A percentile compares a stretch with the other conserved stretches of the same genome.
phyloP scores from a whole-genome alignment of 2,797 vertebrate genomes.

The Falco peregrinus region DNA sequence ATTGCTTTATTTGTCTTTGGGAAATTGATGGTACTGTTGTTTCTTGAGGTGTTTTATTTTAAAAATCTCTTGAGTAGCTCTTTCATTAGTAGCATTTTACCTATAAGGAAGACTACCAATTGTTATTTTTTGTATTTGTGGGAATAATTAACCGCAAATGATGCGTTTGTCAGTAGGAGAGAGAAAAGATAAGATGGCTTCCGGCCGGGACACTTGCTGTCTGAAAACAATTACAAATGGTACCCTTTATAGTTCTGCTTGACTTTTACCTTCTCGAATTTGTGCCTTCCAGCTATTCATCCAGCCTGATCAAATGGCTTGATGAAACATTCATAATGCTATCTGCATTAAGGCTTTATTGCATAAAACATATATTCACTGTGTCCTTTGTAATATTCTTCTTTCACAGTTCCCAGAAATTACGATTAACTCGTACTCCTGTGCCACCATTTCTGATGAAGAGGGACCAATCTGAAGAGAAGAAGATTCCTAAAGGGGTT shows the following conservation, averaged over 20 bases:
- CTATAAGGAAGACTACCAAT: neutral
- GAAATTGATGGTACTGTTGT: neutral
- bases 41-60: neutral
- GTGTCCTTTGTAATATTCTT: neutral
- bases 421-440: constrained; percentile 85
- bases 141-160: neutral
- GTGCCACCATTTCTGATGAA: constrained; percentile 77
- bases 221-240: neutral
- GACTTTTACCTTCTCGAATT: neutral
- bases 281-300: neutral
- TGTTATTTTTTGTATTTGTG: neutral
- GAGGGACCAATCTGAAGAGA: constrained; percentile 81
- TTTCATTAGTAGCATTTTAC: neutral
- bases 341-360: neutral
- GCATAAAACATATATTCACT: neutral
- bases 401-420: constrained; percentile 76
- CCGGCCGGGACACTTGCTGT: neutral
- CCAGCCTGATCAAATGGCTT: neutral
- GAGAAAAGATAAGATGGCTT: neutral
- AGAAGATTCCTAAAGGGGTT: constrained; percentile 93
- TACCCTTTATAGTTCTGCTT: neutral
- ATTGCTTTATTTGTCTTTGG: neutral
- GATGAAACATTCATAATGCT: neutral
- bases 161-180: neutral
- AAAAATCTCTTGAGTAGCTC: neutral